Evolutionary conservation across 2,113 vertebrate species (phyloP).

Genomic region (Tragulus kanchil): DNA sequence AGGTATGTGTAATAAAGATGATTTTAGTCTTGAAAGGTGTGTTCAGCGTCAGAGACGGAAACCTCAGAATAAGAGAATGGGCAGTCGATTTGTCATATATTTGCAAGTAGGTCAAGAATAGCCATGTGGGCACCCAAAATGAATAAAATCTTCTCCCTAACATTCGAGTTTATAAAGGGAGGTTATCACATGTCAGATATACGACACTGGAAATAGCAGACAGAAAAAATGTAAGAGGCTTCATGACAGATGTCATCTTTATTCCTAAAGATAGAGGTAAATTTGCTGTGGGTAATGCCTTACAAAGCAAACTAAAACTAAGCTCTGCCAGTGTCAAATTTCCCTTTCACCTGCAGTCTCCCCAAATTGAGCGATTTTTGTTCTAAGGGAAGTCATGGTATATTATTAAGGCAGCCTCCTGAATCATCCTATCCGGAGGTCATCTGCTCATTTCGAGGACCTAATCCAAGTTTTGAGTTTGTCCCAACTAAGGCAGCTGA

Average conservation of each 20-base stretch:
- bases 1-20: not conserved
- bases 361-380: conserved; percentile 43
- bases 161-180: conserved; percentile 78
- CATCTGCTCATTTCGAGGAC: conserved; percentile 85
- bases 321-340: conserved; percentile 67
- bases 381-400: not conserved
- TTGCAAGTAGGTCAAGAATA: conserved; percentile 86
- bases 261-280: conserved; percentile 85
- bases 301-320: conserved; percentile 75
- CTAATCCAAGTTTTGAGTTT: conserved; percentile 86
- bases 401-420: conserved; percentile 78
- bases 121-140: conserved; percentile 63
- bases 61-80: conserved; percentile 46
- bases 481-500: conserved; percentile 87
- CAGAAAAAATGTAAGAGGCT: conserved; percentile 83
- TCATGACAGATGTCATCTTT: conserved; percentile 83
- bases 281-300: conserved; percentile 80
- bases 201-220: conserved; percentile 83
- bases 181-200: conserved; percentile 86
- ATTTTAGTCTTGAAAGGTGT: conserved; percentile 55
- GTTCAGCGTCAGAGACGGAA: conserved; percentile 67
- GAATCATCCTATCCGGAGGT: conserved; percentile 81
- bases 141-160: conserved; percentile 65
- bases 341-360: conserved; percentile 62
- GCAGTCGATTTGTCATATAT: conserved; percentile 71